Conservation (phyloP, 2,797 vertebrate species). For the Rhinatrema bivittatum region DNA sequence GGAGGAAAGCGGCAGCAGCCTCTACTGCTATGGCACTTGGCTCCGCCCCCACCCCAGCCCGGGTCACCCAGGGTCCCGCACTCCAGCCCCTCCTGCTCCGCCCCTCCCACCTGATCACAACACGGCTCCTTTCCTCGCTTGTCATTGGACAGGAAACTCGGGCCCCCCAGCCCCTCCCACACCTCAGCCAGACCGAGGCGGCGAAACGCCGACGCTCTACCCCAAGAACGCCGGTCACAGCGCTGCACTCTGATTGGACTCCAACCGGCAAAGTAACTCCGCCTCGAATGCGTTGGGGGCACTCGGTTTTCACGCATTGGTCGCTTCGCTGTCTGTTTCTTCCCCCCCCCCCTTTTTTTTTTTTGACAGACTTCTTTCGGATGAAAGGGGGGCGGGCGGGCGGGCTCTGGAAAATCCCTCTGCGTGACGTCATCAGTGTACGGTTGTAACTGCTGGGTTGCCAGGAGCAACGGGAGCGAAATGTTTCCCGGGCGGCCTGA, state of each 20-base stretch:
- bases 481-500: conserved; percentile 23
- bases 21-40: no score
- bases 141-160: not conserved
- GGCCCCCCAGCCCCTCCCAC: not conserved
- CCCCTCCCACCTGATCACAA: not conserved
- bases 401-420: conserved; percentile 42
- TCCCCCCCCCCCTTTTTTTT: conserved; percentile 1
- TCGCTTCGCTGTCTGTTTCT: not conserved
- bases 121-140: not conserved
- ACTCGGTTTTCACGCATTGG: conserved; percentile 37
- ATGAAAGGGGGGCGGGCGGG: conserved; percentile 16
- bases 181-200: no score
- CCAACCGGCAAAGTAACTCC: no score
- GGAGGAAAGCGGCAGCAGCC: no score
- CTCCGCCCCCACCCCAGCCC: not conserved
- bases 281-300: conserved; percentile 15
- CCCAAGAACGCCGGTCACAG: not conserved
- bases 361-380: conserved; percentile 1
- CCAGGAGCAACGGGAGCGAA: conserved; percentile 68
- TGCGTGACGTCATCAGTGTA: conserved; percentile 53
- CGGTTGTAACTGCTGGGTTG: conserved; percentile 68
- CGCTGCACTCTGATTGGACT: conserved; percentile 1
- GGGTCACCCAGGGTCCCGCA: not conserved
- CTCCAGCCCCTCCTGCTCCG: not conserved
- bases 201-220: not conserved